Percentiles rank a stretch among this genome's conserved stretches.
Evolutionary conservation across 2,797 vertebrate species (phyloP).

Genomic region (Aythya fuligula): DNA sequence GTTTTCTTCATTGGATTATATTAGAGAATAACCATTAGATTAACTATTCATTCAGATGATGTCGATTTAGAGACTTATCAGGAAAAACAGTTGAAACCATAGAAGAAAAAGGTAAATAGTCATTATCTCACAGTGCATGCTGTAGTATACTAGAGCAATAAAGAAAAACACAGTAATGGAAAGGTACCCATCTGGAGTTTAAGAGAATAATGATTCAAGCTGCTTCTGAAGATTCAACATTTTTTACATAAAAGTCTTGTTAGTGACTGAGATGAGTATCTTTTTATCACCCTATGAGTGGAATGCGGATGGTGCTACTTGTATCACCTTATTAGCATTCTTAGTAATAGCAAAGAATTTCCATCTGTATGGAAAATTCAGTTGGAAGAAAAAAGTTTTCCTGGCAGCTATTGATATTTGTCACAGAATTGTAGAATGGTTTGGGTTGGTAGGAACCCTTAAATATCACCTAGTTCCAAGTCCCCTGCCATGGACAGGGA

Average conservation of each 20-base stretch:
- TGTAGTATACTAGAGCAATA: constrained; percentile 38
- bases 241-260: constrained; percentile 41
- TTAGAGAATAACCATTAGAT: not conserved
- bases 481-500: too few species aligned
- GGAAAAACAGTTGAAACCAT: not conserved
- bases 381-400: not conserved
- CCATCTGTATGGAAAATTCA: not conserved
- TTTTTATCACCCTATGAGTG: not conserved
- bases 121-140: constrained; percentile 20
- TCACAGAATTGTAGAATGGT: not conserved
- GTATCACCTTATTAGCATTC: not conserved
- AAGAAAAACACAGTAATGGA: constrained; percentile 54
- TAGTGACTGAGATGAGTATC: not conserved
- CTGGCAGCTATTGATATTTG: not conserved
- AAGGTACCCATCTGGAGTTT: constrained; percentile 58
- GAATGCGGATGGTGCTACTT: not conserved
- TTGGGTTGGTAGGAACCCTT: too few species aligned
- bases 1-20: not conserved
- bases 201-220: constrained; percentile 55
- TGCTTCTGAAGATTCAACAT: constrained; percentile 29
- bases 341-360: not conserved
- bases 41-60: constrained; percentile 6
- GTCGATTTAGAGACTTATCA: constrained; percentile 17
- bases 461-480: too few species aligned
- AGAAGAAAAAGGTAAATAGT: constrained; percentile 12